phyloP scores from a whole-genome alignment of 2,797 vertebrate genomes.

The Nothura maculosa region DNA sequence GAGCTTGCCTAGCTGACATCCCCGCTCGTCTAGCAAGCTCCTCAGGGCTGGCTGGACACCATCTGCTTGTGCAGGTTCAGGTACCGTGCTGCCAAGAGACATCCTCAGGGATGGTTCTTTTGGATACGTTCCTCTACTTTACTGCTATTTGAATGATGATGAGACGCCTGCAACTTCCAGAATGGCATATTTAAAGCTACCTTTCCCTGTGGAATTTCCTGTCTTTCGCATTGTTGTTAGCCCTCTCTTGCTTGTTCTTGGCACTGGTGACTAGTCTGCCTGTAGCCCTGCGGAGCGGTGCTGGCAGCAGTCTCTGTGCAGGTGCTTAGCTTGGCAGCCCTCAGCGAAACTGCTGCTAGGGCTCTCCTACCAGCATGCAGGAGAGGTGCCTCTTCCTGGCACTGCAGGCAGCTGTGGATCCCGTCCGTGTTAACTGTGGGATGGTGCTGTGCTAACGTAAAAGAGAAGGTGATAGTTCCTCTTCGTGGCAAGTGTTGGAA shows the following conservation, averaged over 20 bases:
- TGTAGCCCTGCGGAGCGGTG: not conserved
- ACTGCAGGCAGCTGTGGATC: not conserved
- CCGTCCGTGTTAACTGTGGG: not conserved
- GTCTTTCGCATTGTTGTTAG: not conserved
- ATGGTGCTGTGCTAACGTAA: not conserved
- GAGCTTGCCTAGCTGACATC: not conserved
- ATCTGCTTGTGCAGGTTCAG: not conserved
- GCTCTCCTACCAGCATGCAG: not conserved
- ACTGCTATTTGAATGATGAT: not conserved
- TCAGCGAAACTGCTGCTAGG: not conserved
- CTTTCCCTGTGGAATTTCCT: not conserved
- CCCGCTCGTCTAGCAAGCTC: not conserved
- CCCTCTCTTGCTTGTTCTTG: not conserved
- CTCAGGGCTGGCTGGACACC: not conserved
- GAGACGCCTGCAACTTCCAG: not conserved
- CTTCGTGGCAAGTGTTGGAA: not conserved
- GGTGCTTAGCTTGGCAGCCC: not conserved
- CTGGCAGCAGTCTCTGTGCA: not conserved
- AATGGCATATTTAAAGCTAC: not conserved
- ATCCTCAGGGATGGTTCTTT: not conserved
- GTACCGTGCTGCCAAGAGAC: not conserved
- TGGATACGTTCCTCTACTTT: not conserved
- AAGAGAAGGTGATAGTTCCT: not conserved
- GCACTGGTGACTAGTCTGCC: not conserved
- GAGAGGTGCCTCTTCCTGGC: not conserved